Conservation (phyloP, 2,888 invertebrate genomes). For the Margaritifera margaritifera region DNA sequence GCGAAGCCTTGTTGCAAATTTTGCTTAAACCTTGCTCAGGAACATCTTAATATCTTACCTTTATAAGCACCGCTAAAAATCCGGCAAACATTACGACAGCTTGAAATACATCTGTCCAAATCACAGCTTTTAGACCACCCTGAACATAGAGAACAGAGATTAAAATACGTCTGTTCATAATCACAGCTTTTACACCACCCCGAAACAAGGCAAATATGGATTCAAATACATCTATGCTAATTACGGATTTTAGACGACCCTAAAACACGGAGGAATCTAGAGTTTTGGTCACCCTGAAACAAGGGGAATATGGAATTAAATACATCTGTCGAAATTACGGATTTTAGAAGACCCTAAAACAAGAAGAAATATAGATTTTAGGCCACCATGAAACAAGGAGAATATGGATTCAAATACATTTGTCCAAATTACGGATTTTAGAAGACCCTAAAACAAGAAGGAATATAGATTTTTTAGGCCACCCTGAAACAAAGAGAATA, state of each 20-base stretch:
- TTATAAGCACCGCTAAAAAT: slow-evolving; percentile 43
- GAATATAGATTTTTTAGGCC: no score
- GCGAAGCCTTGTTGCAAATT: no score
- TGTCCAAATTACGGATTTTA: neutral
- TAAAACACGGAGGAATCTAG: no score
- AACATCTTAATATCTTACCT: slow-evolving; percentile 23
- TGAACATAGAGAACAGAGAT: slow-evolving; percentile 2
- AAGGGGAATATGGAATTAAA: slow-evolving; percentile 24
- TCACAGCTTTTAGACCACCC: slow-evolving; percentile 49
- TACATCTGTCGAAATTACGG: slow-evolving; percentile 49
- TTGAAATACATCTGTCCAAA: slow-evolving; percentile 51
- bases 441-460: slow-evolving; percentile 36
- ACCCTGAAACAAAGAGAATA: neutral
- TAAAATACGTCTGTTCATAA: slow-evolving; percentile 48
- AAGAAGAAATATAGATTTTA: no score
- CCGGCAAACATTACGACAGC: slow-evolving; percentile 41
- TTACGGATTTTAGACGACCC: slow-evolving; percentile 47
- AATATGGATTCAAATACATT: slow-evolving; percentile 39
- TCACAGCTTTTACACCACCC: no score
- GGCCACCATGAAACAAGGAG: no score
- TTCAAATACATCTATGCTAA: slow-evolving; percentile 48
- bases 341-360: slow-evolving; percentile 40
- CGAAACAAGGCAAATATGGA: neutral
- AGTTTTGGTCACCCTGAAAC: no score
- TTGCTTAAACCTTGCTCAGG: no score